Percentiles rank a stretch among this genome's conserved stretches.
phyloP scores from a whole-genome alignment of 2,113 vertebrate species.

The Epinephelus lanceolatus region DNA sequence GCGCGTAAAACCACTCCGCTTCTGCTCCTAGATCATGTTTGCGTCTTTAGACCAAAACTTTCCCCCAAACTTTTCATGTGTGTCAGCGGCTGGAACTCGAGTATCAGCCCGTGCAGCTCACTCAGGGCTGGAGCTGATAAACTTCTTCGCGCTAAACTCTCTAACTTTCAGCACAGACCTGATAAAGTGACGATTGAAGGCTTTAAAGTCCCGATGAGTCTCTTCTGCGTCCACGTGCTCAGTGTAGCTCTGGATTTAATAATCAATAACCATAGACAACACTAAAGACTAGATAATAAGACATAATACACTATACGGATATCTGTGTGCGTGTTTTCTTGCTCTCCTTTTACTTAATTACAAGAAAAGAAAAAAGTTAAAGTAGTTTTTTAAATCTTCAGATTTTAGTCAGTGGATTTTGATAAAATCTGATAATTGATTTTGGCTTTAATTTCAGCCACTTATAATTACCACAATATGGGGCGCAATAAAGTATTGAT shows the following conservation, averaged over 20 bases:
- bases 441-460: background rate
- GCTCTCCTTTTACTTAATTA: too few relatives aligned
- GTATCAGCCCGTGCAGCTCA: background rate
- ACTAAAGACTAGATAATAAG: background rate
- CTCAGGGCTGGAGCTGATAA: conserved; percentile 4
- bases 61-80: conserved; percentile 11
- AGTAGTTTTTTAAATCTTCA: background rate
- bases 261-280: background rate
- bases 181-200: conserved; percentile 10
- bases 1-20: background rate
- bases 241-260: background rate
- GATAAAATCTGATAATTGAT: background rate
- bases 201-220: background rate
- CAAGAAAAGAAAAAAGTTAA: too few relatives aligned
- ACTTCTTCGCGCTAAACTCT: conserved; percentile 19
- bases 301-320: background rate
- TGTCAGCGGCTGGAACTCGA: conserved; percentile 29
- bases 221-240: conserved; percentile 43
- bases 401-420: background rate
- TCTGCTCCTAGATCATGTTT: background rate
- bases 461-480: background rate
- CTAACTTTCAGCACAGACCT: background rate
- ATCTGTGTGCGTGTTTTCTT: background rate
- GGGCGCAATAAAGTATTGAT: background rate
- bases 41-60: background rate